Percentiles rank a stretch among this genome's conserved stretches.
These are phyloP conservation scores for Burhinus bistriatus DNA, from an alignment of 2,113 vertebrate genomes.

Conservation along the genomic window DNA sequence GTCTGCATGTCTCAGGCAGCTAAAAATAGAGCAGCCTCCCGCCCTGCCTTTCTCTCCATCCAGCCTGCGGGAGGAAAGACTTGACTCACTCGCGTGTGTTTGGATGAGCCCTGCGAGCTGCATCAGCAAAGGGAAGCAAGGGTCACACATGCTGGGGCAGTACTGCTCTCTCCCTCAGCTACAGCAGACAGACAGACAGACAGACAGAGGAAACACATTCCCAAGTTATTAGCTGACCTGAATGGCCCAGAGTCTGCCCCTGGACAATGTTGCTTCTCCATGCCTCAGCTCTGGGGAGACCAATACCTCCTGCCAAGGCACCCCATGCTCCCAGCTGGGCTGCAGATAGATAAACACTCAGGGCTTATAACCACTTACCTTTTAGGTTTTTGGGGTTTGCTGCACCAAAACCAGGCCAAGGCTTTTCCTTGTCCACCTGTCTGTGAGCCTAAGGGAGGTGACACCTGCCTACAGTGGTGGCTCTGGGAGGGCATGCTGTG, in stretches of 20 bases:
- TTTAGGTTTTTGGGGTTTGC: accelerated
- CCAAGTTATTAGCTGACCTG: background rate
- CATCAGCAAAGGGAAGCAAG: background rate
- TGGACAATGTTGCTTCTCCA: background rate
- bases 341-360: background rate
- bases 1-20: background rate
- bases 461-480: accelerated
- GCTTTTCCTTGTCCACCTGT: background rate
- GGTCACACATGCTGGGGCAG: background rate
- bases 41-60: background rate
- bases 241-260: background rate
- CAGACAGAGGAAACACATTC: background rate
- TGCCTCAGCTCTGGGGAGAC: background rate
- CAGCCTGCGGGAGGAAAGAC: background rate
- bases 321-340: background rate
- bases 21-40: conserved; percentile 26
- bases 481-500: background rate
- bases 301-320: background rate
- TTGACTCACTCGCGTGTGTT: background rate
- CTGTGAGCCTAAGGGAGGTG: background rate
- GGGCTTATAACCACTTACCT: background rate
- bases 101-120: background rate
- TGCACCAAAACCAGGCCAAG: background rate
- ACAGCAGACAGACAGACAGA: background rate
- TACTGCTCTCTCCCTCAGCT: background rate